A percentile compares a stretch with the other conserved stretches of the same genome.
Conservation (phyloP, 2,888 invertebrate genomes). For the Dynastes maya region DNA sequence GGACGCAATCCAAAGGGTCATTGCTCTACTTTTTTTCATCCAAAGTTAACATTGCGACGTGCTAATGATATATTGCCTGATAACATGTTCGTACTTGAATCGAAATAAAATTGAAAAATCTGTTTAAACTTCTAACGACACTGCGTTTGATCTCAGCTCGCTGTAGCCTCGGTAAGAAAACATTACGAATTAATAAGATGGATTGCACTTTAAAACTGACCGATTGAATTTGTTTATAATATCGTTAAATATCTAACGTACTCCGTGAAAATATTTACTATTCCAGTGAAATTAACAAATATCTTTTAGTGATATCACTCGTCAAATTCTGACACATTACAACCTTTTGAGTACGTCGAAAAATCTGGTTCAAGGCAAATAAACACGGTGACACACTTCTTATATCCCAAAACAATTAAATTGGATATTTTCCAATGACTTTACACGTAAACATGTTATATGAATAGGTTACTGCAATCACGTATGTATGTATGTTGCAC, state of each 20-base stretch:
- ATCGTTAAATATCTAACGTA: background rate
- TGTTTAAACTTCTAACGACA: background rate
- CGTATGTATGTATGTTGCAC: background rate
- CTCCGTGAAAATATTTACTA: background rate
- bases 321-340: background rate
- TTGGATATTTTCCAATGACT: conserved; percentile 33
- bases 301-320: too few relatives aligned
- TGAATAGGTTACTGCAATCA: background rate
- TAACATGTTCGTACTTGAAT: background rate
- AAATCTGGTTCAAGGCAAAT: conserved; percentile 34
- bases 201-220: background rate
- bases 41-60: background rate
- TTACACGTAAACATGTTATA: conserved; percentile 29
- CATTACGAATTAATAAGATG: too few relatives aligned
- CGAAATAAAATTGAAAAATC: conserved; percentile 1
- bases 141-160: background rate
- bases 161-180: too few relatives aligned
- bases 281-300: background rate
- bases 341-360: conserved; percentile 2
- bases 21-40: conserved; percentile 15
- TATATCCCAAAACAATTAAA: conserved; percentile 32
- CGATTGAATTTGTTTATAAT: background rate
- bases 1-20: conserved; percentile 23
- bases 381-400: conserved; percentile 29
- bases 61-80: conserved; percentile 6